Base-by-base conservation (phyloP, 2,888 invertebrate species). In the Catonia carolina region DNA sequence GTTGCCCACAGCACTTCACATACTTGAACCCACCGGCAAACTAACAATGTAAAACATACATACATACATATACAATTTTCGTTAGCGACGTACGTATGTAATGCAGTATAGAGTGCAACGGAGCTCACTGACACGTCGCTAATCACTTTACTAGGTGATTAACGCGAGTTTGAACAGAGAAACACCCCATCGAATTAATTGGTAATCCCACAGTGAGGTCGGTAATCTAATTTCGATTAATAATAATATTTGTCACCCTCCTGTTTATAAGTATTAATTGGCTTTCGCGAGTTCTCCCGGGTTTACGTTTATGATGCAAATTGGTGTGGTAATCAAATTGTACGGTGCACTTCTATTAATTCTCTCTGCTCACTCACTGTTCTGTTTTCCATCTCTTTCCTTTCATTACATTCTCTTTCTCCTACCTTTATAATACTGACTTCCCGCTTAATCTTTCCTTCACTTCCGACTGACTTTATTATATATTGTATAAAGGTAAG, bases 211-310 rank as follows among this genome's bases (percentile, higher is more conserved):
- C n/a, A n/a, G 45, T 23, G 23, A 45, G 45, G 23, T 22, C 45
- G 22, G 23, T 45, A 45, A 45, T 45, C 45, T 27, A 27, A 45
- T 45, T 45, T 27, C 45, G 45, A 45, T 45, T 45, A 45, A 45
- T 45, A 45, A 45, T 45, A 45, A 45, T 45, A 45, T 45, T 45
- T 45, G 45, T 45, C 45, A 45, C 45, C 22, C 45, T 45, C 27
- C 45, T 45, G 45, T 45, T 45, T 45, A 45, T 45, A 45, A 45
- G 45, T 45, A 45, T 45, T 45, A 45, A 45, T 45, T 45, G 45
- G 45, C 45, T 27, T 23, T 17, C 23, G 4, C 45, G 27, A 45
- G 45, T 45, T 20, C 23, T 45, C 45, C 45, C 45, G 45, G 45
- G 45, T 45, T 45, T 45, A 22, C 23, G 23, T 8, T 45, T 14